phyloP scores from a whole-genome alignment of 2,797 vertebrate genomes.

The Ctenopoma kingsleyae region DNA sequence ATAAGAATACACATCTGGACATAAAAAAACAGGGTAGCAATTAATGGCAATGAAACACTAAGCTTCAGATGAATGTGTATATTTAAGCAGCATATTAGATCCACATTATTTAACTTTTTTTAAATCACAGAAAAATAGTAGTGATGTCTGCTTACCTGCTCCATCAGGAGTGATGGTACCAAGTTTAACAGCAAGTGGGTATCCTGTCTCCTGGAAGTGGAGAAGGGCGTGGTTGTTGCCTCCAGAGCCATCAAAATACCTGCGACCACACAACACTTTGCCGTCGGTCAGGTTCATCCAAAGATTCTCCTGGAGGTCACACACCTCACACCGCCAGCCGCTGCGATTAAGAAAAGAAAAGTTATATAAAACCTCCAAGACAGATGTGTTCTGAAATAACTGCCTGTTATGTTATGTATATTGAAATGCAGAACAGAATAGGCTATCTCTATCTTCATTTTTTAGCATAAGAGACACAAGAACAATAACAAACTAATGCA shows the following conservation, averaged over 20 bases:
- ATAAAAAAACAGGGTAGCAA: not conserved
- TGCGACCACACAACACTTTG: slow-evolving; percentile 94
- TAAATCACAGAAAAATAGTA: not conserved
- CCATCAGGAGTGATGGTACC: slow-evolving; percentile 98
- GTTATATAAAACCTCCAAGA: not conserved
- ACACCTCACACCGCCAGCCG: slow-evolving; percentile 97
- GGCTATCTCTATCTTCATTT: not conserved
- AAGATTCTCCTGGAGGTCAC: slow-evolving; percentile 96
- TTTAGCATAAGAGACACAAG: not conserved
- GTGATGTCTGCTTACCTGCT: slow-evolving; percentile 84
- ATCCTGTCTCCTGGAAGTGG: slow-evolving; percentile 93
- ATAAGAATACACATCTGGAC: slow-evolving; percentile 95
- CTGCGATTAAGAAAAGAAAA: slow-evolving; percentile 71
- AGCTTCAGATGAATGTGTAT: not conserved
- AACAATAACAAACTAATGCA: not conserved
- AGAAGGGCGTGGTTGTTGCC: slow-evolving; percentile 97
- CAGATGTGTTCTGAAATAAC: not conserved
- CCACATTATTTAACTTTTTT: not conserved
- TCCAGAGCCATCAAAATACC: slow-evolving; percentile 96
- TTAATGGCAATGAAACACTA: not conserved
- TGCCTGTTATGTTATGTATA: not conserved
- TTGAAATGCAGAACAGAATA: not conserved
- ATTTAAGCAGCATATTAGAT: not conserved
- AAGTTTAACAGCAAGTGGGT: slow-evolving; percentile 96
- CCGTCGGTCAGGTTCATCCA: slow-evolving; percentile 99